Evolutionary conservation across 2,888 invertebrate species (phyloP).

Genomic region (Mystacides longicornis): DNA sequence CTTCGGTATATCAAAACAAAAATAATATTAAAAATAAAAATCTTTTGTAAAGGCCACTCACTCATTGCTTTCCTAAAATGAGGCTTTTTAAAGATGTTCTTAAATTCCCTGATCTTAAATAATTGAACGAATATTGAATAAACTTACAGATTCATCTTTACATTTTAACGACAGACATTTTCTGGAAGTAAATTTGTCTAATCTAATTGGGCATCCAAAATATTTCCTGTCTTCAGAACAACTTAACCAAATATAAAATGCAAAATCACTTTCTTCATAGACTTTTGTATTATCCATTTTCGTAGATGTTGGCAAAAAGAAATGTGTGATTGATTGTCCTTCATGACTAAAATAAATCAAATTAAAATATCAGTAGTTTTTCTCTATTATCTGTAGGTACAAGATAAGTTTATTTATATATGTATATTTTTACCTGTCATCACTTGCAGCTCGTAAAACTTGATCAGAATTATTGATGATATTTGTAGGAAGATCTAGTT

Average conservation of each 20-base stretch:
- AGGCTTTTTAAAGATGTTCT: too few species aligned
- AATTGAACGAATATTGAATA: too few species aligned
- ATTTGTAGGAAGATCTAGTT: conserved; percentile 7
- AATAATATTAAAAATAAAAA: too few species aligned
- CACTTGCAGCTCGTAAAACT: too few species aligned
- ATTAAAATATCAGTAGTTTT: background rate
- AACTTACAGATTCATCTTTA: conserved; percentile 33
- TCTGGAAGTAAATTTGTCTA: conserved; percentile 47
- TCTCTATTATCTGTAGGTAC: background rate
- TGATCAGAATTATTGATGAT: conserved; percentile 14
- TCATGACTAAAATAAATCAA: conserved; percentile 29
- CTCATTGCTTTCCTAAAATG: too few species aligned
- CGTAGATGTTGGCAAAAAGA: conserved; percentile 27
- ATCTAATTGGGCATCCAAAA: conserved; percentile 47
- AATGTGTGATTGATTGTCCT: conserved; percentile 36
- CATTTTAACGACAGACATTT: conserved; percentile 46
- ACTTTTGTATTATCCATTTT: background rate
- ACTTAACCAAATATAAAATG: conserved; percentile 9
- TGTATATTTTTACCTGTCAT: background rate
- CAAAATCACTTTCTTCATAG: conserved; percentile 7
- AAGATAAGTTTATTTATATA: background rate
- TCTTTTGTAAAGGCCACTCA: too few species aligned
- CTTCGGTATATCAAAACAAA: too few species aligned
- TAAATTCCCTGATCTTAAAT: too few species aligned
- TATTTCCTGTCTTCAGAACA: conserved; percentile 1